These are phyloP conservation scores for Oscheius sp. DNA, from an alignment of 2,888 invertebrate genomes.

Conservation along the genomic window DNA sequence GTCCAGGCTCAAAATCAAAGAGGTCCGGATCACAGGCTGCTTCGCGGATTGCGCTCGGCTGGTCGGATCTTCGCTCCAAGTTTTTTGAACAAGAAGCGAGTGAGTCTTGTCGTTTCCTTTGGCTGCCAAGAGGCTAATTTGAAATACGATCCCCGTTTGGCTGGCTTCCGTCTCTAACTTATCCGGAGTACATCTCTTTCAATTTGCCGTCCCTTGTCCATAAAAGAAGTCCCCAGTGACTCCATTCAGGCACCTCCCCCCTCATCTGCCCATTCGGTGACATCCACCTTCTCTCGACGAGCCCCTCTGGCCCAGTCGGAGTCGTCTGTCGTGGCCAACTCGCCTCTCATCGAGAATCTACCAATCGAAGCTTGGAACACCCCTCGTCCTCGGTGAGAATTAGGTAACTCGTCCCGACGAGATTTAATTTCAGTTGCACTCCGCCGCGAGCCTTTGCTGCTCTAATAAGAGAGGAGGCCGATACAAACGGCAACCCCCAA, in stretches of 20 bases:
- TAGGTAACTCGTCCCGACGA: background rate
- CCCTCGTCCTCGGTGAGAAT: slow-evolving; percentile 30
- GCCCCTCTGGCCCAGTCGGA: slow-evolving; percentile 68
- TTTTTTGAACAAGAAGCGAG: slow-evolving; percentile 39
- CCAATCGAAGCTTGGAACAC: slow-evolving; percentile 48
- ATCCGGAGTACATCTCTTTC: background rate
- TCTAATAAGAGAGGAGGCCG: slow-evolving; percentile 31
- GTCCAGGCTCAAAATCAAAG: slow-evolving; percentile 39
- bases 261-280: too few relatives aligned
- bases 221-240: slow-evolving; percentile 11
- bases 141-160: slow-evolving; percentile 1
- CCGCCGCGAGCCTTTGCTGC: slow-evolving; percentile 21
- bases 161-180: background rate
- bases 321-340: slow-evolving; percentile 65
- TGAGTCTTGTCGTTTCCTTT: slow-evolving; percentile 4
- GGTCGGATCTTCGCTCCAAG: slow-evolving; percentile 52
- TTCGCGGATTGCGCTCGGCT: slow-evolving; percentile 52
- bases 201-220: slow-evolving; percentile 1
- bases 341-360: slow-evolving; percentile 66
- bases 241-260: slow-evolving; percentile 19
- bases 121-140: slow-evolving; percentile 5
- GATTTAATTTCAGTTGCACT: slow-evolving; percentile 28
- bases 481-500: slow-evolving; percentile 34
- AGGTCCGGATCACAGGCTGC: slow-evolving; percentile 43
- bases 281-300: background rate